phyloP scores from a whole-genome alignment of 2,888 invertebrate genomes.

The Drosophila merina region DNA sequence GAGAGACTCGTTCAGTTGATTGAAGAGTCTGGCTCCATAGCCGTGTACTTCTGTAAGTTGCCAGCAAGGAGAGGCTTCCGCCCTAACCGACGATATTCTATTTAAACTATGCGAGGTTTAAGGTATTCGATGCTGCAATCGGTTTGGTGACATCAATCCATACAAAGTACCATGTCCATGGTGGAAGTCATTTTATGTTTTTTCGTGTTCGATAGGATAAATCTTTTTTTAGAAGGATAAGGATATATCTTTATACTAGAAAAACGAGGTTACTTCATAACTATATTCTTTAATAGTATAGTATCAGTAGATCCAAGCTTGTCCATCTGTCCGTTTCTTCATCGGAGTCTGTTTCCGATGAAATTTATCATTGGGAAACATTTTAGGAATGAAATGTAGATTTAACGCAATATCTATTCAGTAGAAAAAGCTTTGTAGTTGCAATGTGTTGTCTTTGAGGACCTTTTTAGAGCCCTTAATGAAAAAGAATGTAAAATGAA shows the following conservation, averaged over 20 bases:
- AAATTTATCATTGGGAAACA: too few relatives aligned
- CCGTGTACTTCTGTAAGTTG: conserved; percentile 95
- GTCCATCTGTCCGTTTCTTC: not conserved
- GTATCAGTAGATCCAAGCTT: not conserved
- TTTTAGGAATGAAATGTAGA: too few relatives aligned
- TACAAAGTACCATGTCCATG: conserved; percentile 33
- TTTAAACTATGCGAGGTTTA: conserved; percentile 14
- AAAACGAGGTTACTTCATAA: too few relatives aligned
- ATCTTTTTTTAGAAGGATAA: not conserved
- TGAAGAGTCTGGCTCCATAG: conserved; percentile 91
- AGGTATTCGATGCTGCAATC: conserved; percentile 72
- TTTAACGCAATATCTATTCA: too few relatives aligned
- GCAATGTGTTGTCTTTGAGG: too few relatives aligned
- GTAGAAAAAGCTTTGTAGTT: too few relatives aligned
- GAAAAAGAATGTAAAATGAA: too few relatives aligned
- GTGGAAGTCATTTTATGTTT: conserved; percentile 5
- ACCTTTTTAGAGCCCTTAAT: too few relatives aligned
- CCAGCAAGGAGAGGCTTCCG: conserved; percentile 6
- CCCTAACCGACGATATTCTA: conserved; percentile 10
- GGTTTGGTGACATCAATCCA: conserved; percentile 75
- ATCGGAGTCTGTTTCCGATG: not conserved
- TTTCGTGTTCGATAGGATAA: not conserved
- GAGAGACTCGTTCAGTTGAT: conserved; percentile 90
- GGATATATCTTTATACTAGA: too few relatives aligned
- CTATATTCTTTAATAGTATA: not conserved